Percentiles rank a stretch among this genome's conserved stretches.
Evolutionary conservation across 2,888 invertebrate genomes (phyloP).

Genomic region (Epsilonema sp.): DNA sequence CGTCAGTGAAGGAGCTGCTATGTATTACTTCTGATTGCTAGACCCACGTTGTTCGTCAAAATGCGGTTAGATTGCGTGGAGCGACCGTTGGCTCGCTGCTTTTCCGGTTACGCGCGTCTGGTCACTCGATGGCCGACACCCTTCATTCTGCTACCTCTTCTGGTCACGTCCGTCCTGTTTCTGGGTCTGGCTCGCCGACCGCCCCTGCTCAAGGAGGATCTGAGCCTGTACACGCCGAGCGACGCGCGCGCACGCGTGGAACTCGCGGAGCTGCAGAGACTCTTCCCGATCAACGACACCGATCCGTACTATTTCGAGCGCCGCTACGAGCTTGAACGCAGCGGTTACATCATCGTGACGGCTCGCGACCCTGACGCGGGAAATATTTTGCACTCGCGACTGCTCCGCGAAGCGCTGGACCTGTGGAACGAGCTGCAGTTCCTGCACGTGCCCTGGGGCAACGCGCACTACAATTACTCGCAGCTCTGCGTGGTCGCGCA

Average conservation of each 20-base stretch:
- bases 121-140: conserved; percentile 13
- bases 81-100: conserved; percentile 18
- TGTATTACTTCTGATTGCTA: too few relatives aligned
- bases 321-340: conserved; percentile 23
- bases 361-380: conserved; percentile 17
- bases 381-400: conserved; percentile 10
- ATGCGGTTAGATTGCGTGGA: conserved; percentile 25
- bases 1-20: too few relatives aligned
- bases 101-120: conserved; percentile 15
- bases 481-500: neutral
- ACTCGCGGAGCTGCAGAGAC: conserved; percentile 16
- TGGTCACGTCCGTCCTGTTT: conserved; percentile 16
- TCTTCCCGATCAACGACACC: conserved; percentile 26
- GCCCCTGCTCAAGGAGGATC: conserved; percentile 24
- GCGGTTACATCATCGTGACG: conserved; percentile 27
- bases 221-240: conserved; percentile 25
- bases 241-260: conserved; percentile 22
- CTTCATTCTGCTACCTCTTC: conserved; percentile 21
- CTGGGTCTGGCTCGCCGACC: conserved; percentile 16
- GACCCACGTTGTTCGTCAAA: too few relatives aligned
- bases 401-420: neutral
- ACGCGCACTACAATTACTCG: neutral
- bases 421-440: conserved; percentile 13
- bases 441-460: conserved; percentile 15
- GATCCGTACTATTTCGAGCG: conserved; percentile 25